Conservation (phyloP, 2,113 vertebrate species). For the Cnemophilus loriae region DNA sequence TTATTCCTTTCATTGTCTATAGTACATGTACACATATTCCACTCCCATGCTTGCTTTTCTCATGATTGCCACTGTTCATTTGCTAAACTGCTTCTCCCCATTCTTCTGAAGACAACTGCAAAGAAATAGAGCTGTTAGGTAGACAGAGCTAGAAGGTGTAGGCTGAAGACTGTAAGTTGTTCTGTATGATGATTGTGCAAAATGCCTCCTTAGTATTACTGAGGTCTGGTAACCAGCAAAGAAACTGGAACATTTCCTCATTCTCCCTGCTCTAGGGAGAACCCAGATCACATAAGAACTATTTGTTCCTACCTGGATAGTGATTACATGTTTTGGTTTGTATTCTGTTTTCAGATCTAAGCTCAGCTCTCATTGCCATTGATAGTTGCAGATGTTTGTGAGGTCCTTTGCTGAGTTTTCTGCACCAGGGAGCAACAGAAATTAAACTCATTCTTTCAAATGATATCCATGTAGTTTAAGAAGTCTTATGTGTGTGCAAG, state of each 20-base stretch:
- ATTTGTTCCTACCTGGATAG: background rate
- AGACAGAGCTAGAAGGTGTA: background rate
- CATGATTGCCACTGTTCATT: background rate
- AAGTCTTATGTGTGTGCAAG: accelerated
- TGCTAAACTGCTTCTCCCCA: background rate
- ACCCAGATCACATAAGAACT: background rate
- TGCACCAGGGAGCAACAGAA: background rate
- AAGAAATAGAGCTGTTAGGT: background rate
- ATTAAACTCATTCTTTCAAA: background rate
- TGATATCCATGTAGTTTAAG: background rate
- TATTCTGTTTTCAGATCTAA: background rate
- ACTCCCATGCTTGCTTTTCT: background rate
- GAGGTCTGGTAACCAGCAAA: background rate
- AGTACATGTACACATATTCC: background rate
- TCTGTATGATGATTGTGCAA: background rate
- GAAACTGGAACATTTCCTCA: background rate
- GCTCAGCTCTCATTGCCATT: background rate
- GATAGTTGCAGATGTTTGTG: background rate
- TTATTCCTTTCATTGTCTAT: background rate
- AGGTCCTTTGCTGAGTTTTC: background rate
- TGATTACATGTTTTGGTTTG: background rate
- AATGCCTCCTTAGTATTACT: background rate
- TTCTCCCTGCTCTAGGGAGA: background rate
- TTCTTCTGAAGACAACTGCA: background rate
- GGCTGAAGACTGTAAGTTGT: background rate